These are phyloP conservation scores for Hesperophylax magnus DNA, from an alignment of 1,140 invertebrate genomes.

Conservation along the genomic window DNA sequence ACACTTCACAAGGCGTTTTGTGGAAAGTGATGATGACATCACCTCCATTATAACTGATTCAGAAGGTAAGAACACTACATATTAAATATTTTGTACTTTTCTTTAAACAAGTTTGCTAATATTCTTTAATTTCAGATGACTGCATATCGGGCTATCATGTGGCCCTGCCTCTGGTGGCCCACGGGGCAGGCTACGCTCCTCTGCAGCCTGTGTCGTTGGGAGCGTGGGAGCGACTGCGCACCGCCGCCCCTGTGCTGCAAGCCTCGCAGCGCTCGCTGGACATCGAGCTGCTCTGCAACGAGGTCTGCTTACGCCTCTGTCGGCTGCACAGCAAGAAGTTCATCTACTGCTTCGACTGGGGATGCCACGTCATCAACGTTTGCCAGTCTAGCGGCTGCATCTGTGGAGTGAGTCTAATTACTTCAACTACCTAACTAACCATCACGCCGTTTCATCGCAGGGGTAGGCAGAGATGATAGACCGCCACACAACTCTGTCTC, in stretches of 20 bases:
- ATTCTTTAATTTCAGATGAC: constrained; percentile 61
- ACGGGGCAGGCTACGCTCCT: constrained; percentile 64
- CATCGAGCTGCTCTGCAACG: constrained; percentile 68
- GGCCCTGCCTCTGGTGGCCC: constrained; percentile 64
- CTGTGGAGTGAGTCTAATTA: constrained; percentile 63
- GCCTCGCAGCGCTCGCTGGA: constrained; percentile 67
- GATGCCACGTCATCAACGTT: constrained; percentile 69
- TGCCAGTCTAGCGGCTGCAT: constrained; percentile 69
- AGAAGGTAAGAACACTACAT: constrained; percentile 61
- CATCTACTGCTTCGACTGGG: constrained; percentile 71
- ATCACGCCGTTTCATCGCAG: no score
- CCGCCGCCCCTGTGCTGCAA: constrained; percentile 60
- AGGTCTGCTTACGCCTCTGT: constrained; percentile 67
- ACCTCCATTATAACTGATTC: constrained; percentile 70
- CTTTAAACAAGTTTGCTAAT: no score
- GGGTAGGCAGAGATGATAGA: no score
- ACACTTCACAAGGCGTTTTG: constrained; percentile 68
- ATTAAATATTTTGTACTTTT: no score
- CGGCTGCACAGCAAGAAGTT: constrained; percentile 65
- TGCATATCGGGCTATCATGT: constrained; percentile 70
- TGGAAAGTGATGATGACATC: constrained; percentile 70
- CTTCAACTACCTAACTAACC: no score
- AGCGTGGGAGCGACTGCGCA: constrained; percentile 62
- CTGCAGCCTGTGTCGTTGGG: constrained; percentile 64
- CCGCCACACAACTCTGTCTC: no score